phyloP scores from a whole-genome alignment of 2,888 invertebrate genomes.

The Lymantria dispar region DNA sequence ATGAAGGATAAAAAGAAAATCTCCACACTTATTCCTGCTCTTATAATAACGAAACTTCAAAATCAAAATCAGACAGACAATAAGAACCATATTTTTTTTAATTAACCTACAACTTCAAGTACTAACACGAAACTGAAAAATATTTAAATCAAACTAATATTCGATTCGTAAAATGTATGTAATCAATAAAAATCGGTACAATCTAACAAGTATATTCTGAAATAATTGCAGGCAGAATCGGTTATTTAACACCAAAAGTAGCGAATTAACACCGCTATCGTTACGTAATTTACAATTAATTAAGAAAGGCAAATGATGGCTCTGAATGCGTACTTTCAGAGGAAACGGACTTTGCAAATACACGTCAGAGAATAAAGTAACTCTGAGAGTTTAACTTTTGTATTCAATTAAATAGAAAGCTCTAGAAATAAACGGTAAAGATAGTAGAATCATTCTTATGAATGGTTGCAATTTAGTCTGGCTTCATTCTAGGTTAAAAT shows the following conservation, averaged over 20 bases:
- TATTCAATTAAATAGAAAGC: conserved; percentile 78
- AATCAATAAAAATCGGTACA: not conserved
- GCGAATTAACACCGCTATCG: conserved; percentile 72
- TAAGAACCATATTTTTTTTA: no score
- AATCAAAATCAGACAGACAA: no score
- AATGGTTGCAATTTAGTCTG: conserved; percentile 53
- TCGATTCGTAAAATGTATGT: not conserved
- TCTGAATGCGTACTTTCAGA: conserved; percentile 68
- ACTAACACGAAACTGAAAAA: no score
- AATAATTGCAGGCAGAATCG: conserved; percentile 30
- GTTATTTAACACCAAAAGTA: conserved; percentile 58
- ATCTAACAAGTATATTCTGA: conserved; percentile 2
- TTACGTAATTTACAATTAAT: conserved; percentile 79
- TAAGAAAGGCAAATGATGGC: conserved; percentile 74
- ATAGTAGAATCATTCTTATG: conserved; percentile 53
- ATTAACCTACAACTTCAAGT: no score
- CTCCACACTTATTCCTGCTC: no score
- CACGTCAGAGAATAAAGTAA: conserved; percentile 66
- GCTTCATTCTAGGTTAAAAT: conserved; percentile 43
- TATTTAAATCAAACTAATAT: no score
- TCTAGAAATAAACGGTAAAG: conserved; percentile 59
- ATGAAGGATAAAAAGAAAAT: no score
- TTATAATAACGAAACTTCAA: no score
- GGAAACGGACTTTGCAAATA: conserved; percentile 76
- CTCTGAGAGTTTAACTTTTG: conserved; percentile 73